These are phyloP conservation scores for Drosophila gaucha DNA, from an alignment of 2,888 invertebrate species.

Conservation along the genomic window DNA sequence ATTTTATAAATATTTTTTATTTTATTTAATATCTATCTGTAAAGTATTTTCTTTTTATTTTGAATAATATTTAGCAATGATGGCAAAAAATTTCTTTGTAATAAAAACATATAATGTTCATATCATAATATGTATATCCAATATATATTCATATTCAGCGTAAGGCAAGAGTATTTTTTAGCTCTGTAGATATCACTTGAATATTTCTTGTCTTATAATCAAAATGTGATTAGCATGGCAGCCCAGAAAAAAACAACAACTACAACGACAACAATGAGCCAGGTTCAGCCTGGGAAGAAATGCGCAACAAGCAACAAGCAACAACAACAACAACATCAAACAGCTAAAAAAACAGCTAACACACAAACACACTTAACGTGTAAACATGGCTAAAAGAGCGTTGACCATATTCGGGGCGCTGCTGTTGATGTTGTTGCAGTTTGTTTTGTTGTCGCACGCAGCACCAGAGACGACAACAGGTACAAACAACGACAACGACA, in stretches of 20 bases:
- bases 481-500: slow-evolving; percentile 43
- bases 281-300: slow-evolving; percentile 64
- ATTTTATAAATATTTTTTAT: too few species aligned
- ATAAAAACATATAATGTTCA: too few species aligned
- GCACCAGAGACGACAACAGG: slow-evolving; percentile 61
- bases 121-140: too few species aligned
- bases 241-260: slow-evolving; percentile 32
- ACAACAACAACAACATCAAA: slow-evolving; percentile 27
- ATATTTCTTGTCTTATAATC: slow-evolving; percentile 62
- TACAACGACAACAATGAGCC: slow-evolving; percentile 35
- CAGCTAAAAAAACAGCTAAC: slow-evolving; percentile 49
- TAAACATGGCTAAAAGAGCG: slow-evolving; percentile 81
- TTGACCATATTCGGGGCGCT: slow-evolving; percentile 73
- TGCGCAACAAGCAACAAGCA: slow-evolving; percentile 26
- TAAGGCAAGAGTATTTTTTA: slow-evolving; percentile 27
- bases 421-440: slow-evolving; percentile 47
- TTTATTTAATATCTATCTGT: too few species aligned
- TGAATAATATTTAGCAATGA: too few species aligned
- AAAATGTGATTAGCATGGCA: slow-evolving; percentile 78
- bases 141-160: not conserved
- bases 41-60: too few species aligned
- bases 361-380: slow-evolving; percentile 78
- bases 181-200: slow-evolving; percentile 32
- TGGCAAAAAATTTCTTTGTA: too few species aligned
- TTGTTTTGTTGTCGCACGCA: slow-evolving; percentile 64